Evolutionary conservation across 2,888 invertebrate species (phyloP), one percentile per base, ranked within the genome.

Genomic region (Pilophorus perplexus): DNA sequence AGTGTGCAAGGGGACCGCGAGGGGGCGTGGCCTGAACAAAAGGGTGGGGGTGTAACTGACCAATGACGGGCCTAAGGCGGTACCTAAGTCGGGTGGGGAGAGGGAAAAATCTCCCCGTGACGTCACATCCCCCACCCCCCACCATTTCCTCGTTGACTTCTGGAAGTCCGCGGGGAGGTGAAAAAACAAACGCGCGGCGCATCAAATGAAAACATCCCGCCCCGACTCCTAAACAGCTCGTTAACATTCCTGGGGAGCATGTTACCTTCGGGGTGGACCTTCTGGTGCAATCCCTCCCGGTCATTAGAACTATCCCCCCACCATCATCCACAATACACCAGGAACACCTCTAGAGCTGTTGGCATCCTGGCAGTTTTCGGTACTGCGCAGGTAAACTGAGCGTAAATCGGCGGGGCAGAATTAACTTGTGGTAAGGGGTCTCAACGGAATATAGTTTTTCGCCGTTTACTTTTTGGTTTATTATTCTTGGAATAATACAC

Each of bases 201-300:
- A 48, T 48, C 48, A 48, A 48, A 48, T 48, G 48, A 23, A 48
- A 48, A 48, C 48, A 48, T 48, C 48, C 48, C 22, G 20, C 18
- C n/a, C n/a, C 4, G 48, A 20, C 48, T 48, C n/a, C 23, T 23
- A 48, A 48, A 48, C 48, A 22, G 48, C 48, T 48, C 48, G 48
- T 48, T 48, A 48, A 48, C 48, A 48, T 48, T 48, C 48, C 48
- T 48, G n/a, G 10, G 48, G 48, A n/a, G n/a, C n/a, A n/a, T n/a
- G n/a, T n/a, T n/a, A n/a, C n/a, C n/a, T n/a, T n/a, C n/a, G n/a
- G n/a, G n/a, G n/a, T n/a, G n/a, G n/a, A n/a, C n/a, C n/a, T n/a
- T n/a, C n/a, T n/a, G n/a, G n/a, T n/a, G n/a, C n/a, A n/a, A n/a
- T n/a, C n/a, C n/a, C n/a, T n/a, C n/a, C n/a, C n/a, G n/a, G n/a